A percentile compares a stretch with the other conserved stretches of the same genome.
Conservation (phyloP, 2,113 vertebrate genomes). For the Mormyrus iriodes region DNA sequence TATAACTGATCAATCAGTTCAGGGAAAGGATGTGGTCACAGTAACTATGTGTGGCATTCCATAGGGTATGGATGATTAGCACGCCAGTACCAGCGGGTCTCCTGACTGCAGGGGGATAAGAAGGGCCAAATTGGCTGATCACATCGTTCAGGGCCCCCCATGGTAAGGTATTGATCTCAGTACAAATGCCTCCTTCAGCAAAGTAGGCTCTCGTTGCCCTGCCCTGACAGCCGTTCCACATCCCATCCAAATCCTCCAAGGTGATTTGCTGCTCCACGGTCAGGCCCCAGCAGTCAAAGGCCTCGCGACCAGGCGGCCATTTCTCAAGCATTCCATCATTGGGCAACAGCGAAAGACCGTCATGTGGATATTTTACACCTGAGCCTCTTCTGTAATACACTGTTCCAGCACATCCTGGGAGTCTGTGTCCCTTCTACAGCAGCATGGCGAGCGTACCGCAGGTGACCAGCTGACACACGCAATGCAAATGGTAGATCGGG, state of each 20-base stretch:
- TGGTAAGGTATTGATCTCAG: background rate
- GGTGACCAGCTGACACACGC: background rate
- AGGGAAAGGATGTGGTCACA: background rate
- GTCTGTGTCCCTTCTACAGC: background rate
- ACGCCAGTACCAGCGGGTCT: background rate
- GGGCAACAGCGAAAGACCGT: background rate
- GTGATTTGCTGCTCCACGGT: background rate
- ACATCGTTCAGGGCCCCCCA: background rate
- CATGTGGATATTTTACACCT: conserved; percentile 2
- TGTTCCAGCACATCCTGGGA: background rate
- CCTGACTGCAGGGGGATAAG: background rate
- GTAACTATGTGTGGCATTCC: background rate
- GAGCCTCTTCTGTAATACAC: background rate
- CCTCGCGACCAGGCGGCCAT: background rate
- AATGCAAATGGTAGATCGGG: background rate
- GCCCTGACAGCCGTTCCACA: background rate
- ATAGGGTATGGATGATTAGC: background rate
- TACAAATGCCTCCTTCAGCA: background rate
- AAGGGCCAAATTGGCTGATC: background rate
- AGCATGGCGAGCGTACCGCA: background rate
- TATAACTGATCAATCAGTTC: background rate
- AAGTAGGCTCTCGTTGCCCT: background rate
- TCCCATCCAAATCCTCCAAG: background rate
- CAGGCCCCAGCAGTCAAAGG: background rate
- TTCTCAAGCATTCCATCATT: background rate